These are phyloP conservation scores for Clavelina lepadiformis DNA, from an alignment of 23 tunicate genomes.

Conservation along the genomic window DNA sequence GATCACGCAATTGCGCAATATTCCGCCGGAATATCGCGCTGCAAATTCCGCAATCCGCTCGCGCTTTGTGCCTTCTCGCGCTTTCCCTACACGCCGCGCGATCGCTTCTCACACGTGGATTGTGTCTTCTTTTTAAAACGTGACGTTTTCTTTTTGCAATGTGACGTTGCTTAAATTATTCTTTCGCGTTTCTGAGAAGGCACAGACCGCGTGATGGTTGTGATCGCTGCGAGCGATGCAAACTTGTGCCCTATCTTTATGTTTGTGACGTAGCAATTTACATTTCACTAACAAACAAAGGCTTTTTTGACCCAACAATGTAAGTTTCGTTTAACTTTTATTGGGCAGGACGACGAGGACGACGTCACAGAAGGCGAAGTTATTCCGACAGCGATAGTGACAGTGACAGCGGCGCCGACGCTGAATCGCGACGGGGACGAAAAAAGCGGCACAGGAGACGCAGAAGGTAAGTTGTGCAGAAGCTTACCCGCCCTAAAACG, in stretches of 20 bases:
- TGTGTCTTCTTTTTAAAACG: too few species aligned
- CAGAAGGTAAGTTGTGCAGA: slow-evolving; percentile 11
- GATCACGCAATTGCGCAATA: slow-evolving; percentile 23
- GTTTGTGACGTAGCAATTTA: too few species aligned
- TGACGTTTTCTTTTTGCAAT: too few species aligned
- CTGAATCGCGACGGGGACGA: slow-evolving; percentile 41
- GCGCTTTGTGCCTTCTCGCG: slow-evolving; percentile 41
- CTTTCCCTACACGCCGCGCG: neutral
- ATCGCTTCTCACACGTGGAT: too few species aligned
- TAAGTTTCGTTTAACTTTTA: neutral
- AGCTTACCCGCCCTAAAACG: neutral
- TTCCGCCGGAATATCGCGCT: slow-evolving; percentile 18
- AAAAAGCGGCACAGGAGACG: slow-evolving; percentile 45
- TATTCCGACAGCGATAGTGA: slow-evolving; percentile 27
- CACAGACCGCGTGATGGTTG: too few species aligned
- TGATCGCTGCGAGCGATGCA: too few species aligned
- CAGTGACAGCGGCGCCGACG: slow-evolving; percentile 52
- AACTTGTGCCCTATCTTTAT: too few species aligned
- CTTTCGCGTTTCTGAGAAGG: too few species aligned
- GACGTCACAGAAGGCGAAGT: slow-evolving; percentile 36
- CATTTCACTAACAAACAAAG: too few species aligned
- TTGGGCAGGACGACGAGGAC: slow-evolving; percentile 43
- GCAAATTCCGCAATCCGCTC: neutral
- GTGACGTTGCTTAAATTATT: too few species aligned
- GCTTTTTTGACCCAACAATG: neutral